Evolutionary conservation across 2,797 vertebrate species (phyloP).

Genomic region (Ispidina lecontei): DNA sequence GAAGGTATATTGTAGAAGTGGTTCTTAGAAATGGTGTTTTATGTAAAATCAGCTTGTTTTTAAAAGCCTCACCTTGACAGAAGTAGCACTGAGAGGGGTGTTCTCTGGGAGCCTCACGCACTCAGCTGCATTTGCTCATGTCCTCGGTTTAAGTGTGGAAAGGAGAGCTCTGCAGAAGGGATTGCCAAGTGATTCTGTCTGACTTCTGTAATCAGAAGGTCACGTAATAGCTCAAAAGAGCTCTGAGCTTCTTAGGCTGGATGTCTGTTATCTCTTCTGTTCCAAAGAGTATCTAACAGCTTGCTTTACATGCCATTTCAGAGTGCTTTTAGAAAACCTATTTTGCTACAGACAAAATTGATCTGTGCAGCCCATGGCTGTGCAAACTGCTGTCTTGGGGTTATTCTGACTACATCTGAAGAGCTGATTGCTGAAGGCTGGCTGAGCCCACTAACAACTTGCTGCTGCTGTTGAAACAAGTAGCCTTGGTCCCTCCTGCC

Average conservation of each 20-base stretch:
- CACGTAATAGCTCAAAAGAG: background rate
- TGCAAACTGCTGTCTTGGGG: background rate
- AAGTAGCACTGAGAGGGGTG: background rate
- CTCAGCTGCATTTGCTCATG: background rate
- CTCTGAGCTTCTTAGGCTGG: background rate
- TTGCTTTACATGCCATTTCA: background rate
- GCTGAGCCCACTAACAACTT: background rate
- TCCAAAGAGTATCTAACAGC: background rate
- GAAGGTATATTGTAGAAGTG: background rate
- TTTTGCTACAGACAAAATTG: background rate
- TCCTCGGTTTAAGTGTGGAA: background rate
- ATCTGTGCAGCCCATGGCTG: background rate
- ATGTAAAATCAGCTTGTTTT: background rate
- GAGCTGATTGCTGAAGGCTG: background rate
- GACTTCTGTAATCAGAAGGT: background rate
- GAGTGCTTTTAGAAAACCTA: background rate
- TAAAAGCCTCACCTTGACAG: background rate
- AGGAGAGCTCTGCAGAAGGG: background rate
- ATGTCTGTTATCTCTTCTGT: background rate
- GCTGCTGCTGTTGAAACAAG: background rate
- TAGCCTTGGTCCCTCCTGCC: background rate
- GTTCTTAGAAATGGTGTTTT: background rate
- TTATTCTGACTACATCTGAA: background rate
- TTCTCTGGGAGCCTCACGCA: background rate
- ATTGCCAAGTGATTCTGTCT: background rate